phyloP scores from a whole-genome alignment of 2,113 vertebrate species.

The Ctenomys sociabilis region DNA sequence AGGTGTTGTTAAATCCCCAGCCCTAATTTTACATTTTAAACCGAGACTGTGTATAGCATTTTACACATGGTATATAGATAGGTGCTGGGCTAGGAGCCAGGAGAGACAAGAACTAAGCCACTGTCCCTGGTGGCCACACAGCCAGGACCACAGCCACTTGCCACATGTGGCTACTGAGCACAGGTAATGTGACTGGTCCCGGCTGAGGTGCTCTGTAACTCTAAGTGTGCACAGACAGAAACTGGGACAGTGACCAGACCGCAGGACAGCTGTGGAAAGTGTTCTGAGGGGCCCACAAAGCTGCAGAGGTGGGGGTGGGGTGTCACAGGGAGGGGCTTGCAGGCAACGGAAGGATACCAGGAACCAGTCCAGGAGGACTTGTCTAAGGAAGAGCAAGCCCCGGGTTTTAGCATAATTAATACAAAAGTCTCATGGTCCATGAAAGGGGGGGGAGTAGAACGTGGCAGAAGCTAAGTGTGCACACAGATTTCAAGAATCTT shows the following conservation, averaged over 20 bases:
- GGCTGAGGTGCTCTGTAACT: neutral
- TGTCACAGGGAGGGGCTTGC: neutral
- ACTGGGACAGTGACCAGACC: neutral
- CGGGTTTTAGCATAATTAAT: neutral
- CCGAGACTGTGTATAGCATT: neutral
- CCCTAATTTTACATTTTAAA: neutral
- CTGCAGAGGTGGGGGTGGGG: too few species aligned
- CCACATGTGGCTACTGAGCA: neutral
- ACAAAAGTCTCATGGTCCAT: rapidly evolving
- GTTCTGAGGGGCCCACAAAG: too few species aligned
- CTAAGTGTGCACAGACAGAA: neutral
- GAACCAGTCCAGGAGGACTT: neutral
- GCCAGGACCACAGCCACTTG: rapidly evolving
- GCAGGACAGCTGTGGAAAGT: neutral
- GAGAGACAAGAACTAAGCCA: neutral
- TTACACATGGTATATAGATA: neutral
- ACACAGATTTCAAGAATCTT: too few species aligned
- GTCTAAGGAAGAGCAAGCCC: neutral
- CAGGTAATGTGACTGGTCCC: neutral
- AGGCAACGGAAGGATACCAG: neutral
- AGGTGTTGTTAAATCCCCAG: too few species aligned
- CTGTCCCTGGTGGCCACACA: neutral
- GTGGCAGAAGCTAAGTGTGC: neutral
- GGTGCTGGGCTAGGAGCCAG: neutral
- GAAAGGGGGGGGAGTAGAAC: rapidly evolving